A percentile compares a stretch with the other conserved stretches of the same genome.
Evolutionary conservation across 2,797 vertebrate species (phyloP).

Genomic region (Phrynocephalus forsythii): DNA sequence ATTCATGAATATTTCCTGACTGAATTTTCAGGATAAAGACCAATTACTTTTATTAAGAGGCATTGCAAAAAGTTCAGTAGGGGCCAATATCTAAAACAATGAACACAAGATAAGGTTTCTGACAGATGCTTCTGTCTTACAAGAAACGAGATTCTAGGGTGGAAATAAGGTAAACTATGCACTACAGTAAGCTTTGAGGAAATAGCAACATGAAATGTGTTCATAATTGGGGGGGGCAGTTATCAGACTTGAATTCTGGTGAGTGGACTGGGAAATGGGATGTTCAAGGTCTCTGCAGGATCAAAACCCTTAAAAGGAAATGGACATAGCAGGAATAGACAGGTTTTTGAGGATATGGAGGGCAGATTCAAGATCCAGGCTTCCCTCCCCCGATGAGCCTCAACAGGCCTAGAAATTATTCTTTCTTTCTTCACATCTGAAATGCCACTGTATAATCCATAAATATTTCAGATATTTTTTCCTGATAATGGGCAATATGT

Average conservation of each 20-base stretch:
- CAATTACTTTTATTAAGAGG: constrained; percentile 6
- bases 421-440: too few relatives aligned
- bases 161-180: neutral
- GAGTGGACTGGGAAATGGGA: neutral
- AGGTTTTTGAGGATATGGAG: too few relatives aligned
- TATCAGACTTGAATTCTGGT: neutral
- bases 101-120: neutral
- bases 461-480: too few relatives aligned
- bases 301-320: neutral
- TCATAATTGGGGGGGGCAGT: neutral
- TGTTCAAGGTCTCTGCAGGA: too few relatives aligned
- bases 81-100: neutral
- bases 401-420: too few relatives aligned
- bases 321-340: neutral
- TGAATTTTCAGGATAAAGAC: neutral
- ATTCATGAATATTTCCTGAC: neutral
- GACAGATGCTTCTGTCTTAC: neutral
- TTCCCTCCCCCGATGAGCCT: too few relatives aligned
- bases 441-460: too few relatives aligned
- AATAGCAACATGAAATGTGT: neutral
- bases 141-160: neutral
- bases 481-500: too few relatives aligned
- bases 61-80: neutral
- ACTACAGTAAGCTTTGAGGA: neutral
- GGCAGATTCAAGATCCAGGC: too few relatives aligned